Percentiles rank a stretch among this genome's conserved stretches.
Conservation (phyloP, 2,888 invertebrate species). For the Oscheius sp. region DNA sequence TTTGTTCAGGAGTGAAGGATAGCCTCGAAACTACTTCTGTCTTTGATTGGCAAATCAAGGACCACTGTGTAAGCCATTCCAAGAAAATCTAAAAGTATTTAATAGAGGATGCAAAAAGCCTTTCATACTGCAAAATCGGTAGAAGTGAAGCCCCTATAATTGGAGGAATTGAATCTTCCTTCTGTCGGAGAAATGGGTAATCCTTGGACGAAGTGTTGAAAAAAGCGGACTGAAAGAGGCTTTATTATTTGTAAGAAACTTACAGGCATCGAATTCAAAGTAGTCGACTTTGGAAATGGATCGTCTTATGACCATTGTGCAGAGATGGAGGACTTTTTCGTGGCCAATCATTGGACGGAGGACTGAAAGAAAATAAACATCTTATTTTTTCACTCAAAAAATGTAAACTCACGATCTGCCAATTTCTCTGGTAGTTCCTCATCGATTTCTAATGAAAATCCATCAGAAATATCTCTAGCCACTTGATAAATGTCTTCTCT, state of each 20-base stretch:
- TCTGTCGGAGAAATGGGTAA: neutral
- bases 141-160: neutral
- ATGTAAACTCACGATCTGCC: neutral
- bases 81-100: too few relatives aligned
- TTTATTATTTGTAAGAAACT: neutral
- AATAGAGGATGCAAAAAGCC: too few relatives aligned
- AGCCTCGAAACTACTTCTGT: neutral
- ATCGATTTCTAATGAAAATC: neutral
- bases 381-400: too few relatives aligned
- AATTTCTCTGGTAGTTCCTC: neutral
- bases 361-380: too few relatives aligned
- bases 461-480: neutral
- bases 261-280: too few relatives aligned
- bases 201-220: neutral
- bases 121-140: neutral
- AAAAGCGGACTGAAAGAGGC: neutral
- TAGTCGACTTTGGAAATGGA: neutral
- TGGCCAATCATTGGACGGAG: neutral
- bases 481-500: neutral
- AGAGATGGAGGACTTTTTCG: neutral
- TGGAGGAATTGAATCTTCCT: neutral
- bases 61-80: neutral
- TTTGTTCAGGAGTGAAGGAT: neutral
- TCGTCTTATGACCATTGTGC: neutral
- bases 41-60: neutral